phyloP scores from a whole-genome alignment of 1,140 invertebrate species.

The Drosophila ambigua region DNA sequence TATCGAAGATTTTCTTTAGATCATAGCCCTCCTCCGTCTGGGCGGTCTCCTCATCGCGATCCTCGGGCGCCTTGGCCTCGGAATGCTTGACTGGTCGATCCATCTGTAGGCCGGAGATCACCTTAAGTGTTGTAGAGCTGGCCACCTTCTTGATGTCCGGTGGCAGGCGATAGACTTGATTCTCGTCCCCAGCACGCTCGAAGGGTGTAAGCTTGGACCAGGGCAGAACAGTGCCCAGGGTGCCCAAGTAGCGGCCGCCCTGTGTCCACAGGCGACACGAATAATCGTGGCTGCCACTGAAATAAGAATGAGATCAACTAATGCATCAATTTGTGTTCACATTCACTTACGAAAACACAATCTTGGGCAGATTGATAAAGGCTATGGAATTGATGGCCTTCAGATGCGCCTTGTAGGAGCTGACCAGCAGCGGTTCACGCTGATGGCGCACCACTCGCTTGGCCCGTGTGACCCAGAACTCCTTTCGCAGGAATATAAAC shows the following conservation, averaged over 20 bases:
- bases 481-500: constrained; percentile 89
- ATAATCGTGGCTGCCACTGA: constrained; percentile 89
- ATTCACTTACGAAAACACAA: constrained; percentile 86
- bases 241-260: constrained; percentile 88
- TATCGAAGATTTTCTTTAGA: constrained; percentile 29
- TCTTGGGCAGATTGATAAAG: constrained; percentile 86
- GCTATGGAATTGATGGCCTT: constrained; percentile 86
- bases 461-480: constrained; percentile 86
- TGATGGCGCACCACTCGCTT: constrained; percentile 86
- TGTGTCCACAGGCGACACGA: constrained; percentile 89
- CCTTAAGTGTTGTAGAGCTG: constrained; percentile 88
- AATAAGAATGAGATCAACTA: too few relatives aligned
- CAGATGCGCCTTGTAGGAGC: constrained; percentile 87
- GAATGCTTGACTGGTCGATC: constrained; percentile 9
- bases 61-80: neutral
- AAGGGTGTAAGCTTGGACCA: constrained; percentile 85
- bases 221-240: constrained; percentile 87
- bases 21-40: constrained; percentile 18
- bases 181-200: constrained; percentile 72
- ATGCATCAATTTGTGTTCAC: neutral
- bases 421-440: constrained; percentile 87
- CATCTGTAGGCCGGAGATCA: constrained; percentile 77
- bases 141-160: constrained; percentile 87
- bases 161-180: constrained; percentile 85
- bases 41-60: neutral